Base-by-base conservation (phyloP, 37 sponge, comb jelly and placozoan genomes). In the Hormiphora californensis region DNA sequence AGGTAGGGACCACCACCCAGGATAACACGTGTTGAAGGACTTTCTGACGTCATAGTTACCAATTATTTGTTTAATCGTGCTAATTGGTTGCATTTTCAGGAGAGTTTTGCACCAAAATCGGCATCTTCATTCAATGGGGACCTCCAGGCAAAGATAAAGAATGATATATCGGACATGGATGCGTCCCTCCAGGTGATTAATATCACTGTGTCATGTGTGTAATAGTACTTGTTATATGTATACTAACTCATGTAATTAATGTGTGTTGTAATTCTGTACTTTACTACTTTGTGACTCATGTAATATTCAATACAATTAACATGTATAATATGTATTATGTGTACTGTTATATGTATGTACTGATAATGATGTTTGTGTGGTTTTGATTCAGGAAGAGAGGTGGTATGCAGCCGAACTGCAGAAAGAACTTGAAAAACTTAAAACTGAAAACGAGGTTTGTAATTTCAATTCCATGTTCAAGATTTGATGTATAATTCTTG, bases 381-480 rank as follows among this genome's bases (percentile, higher is more conserved):
- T 5, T 65, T 7, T 34, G 38, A 36, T 36, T 65, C 46, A 73
- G 81, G 81, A 73, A n/a, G 81, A 73, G 46, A 73, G 81, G 19
- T 73, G 81, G 81, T 73, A 73, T 36, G 35, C 81, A 19, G 81
- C 81, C 43, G 81, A 73, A 15, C 23, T 73, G 27, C 81, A 73
- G 46, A 73, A 41, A 33, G 81, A 73, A 36, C 43, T 73, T 23
- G 21, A 27, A 33, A 9, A 7, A 40, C 46, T 73, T n/a, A 22
- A 73, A 40, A 46, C 35, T 15, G 81, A 73, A 73, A 73, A 73
- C 23, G 81, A 73, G 35, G 81, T 73, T 19, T 30, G 68, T 65
- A 39, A 21, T 46, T 46, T 46, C 51, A 12, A 12, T 46, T 8
- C 11, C 51, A 46, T 46, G 12, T 46, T 46, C 51, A 46, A 17